Conservation (phyloP, 2,888 invertebrate species). For the Agriopis leucophaearia region DNA sequence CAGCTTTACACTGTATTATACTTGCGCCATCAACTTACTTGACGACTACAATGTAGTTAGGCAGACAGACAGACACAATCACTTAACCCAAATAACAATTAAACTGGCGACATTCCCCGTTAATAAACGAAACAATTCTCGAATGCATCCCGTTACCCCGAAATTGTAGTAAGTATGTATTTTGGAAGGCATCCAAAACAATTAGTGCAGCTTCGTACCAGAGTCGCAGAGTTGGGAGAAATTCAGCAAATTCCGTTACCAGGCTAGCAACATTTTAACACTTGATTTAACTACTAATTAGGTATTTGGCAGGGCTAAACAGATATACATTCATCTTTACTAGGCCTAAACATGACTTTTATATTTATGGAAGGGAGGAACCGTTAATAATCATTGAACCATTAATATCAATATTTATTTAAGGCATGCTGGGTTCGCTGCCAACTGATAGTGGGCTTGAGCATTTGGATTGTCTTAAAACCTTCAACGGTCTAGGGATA, state of each 20-base stretch:
- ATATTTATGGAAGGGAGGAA: too few species aligned
- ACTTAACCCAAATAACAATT: slow-evolving; percentile 37
- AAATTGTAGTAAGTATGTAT: slow-evolving; percentile 81
- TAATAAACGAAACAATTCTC: slow-evolving; percentile 50
- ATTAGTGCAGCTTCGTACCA: slow-evolving; percentile 73
- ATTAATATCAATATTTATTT: too few species aligned
- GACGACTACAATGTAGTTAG: neutral
- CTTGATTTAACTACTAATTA: slow-evolving; percentile 49
- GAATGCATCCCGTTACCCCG: slow-evolving; percentile 69
- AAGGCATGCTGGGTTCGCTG: too few species aligned
- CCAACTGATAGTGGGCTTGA: too few species aligned
- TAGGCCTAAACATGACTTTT: neutral
- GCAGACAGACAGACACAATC: slow-evolving; percentile 18
- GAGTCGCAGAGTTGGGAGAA: slow-evolving; percentile 54
- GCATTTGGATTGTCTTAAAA: too few species aligned
- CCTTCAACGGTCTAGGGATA: too few species aligned
- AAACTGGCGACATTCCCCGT: slow-evolving; percentile 33
- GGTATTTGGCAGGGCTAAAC: slow-evolving; percentile 15
- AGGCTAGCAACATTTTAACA: slow-evolving; percentile 56
- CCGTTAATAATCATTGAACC: too few species aligned
- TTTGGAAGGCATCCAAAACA: slow-evolving; percentile 84
- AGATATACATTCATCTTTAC: neutral
- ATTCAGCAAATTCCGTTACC: slow-evolving; percentile 70
- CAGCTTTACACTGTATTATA: too few species aligned
- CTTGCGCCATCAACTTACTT: too few species aligned